Base-by-base conservation (phyloP, 2,888 invertebrate species). In the Salticus scenicus region DNA sequence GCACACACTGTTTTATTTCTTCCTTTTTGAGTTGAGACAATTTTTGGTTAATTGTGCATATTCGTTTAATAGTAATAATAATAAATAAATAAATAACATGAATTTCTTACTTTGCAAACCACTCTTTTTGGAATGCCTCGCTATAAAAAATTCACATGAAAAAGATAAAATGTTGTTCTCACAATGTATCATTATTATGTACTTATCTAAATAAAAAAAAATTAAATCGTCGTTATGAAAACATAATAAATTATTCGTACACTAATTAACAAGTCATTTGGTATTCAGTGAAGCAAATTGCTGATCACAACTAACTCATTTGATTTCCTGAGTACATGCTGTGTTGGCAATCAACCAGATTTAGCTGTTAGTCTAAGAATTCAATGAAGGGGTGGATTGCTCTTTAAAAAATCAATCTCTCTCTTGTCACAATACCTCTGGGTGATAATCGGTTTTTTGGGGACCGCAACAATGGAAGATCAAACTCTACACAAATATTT, bases 401-500 rank as follows among this genome's bases (percentile, higher is more conserved):
- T 57, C 24, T 24, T 57, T n/a, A 24, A 24, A 57, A 57, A 57
- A 57, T 57, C 57, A 57, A 57, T 57, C 57, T 57, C 24, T 57
- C 57, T 24, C 24, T 17, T 17, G 5, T 24, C 24, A 57, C 20
- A 57, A 57, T 7, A 17, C 57, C 24, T 57, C 66, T 30, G 7
- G 30, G 31, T 66, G 30, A 66, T 66, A 66, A 66, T 66, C 66
- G 30, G 14, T 66, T 66, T 66, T 30, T 66, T 17, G 31, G 30
- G 42, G 14, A 20, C 51, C 69, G 30, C 81, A 74, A 81, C 74
- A 74, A 75, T 70, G 41, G 74, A 30, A 69, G 51, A 81, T 81
- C 81, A 69, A 75, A 63, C 70, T 69, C 74, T 41, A 51, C 57
- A 70, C 79, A 74, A 81, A 81, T 75, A 81, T 70, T 74, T 75